phyloP scores from a whole-genome alignment of 2,888 invertebrate genomes.

The Protodeltote pygarga region DNA sequence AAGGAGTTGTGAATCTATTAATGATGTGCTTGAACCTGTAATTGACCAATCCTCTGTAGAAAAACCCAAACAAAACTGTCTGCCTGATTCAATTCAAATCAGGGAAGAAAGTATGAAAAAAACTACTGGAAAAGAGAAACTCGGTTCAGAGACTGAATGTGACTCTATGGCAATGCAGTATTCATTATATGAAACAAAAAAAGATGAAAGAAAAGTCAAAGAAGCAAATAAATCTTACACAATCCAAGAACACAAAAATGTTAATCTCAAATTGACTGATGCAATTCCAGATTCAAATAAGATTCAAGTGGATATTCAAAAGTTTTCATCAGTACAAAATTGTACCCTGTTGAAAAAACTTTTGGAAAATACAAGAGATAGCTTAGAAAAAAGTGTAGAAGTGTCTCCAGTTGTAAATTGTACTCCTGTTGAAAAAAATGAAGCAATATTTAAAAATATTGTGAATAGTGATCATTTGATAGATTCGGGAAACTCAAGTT shows the following conservation, averaged over 20 bases:
- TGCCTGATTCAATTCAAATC: constrained; percentile 37
- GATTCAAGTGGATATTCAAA: constrained; percentile 51
- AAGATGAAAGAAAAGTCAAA: constrained; percentile 23
- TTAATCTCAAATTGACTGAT: constrained; percentile 29
- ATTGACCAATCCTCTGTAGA: constrained; percentile 16
- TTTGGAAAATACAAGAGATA: constrained; percentile 73
- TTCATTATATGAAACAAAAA: constrained; percentile 21
- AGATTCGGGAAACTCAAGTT: constrained; percentile 36
- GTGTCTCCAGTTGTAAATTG: constrained; percentile 53
- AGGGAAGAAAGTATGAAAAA: constrained; percentile 23
- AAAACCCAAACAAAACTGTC: constrained; percentile 50
- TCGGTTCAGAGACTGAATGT: constrained; percentile 10
- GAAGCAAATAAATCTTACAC: constrained; percentile 24
- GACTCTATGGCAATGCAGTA: constrained; percentile 18
- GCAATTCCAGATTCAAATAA: constrained; percentile 32
- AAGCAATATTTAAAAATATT: constrained; percentile 43
- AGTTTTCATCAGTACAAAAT: constrained; percentile 65
- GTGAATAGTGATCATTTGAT: constrained; percentile 48
- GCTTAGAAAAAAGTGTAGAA: constrained; percentile 59
- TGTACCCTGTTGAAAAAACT: constrained; percentile 80
- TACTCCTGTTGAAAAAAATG: constrained; percentile 51
- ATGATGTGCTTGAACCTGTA: constrained; percentile 21
- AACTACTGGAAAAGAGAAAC: constrained; percentile 13
- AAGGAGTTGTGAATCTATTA: constrained; percentile 22
- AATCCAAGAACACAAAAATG: constrained; percentile 27